Evolutionary conservation across 1,140 invertebrate species (phyloP).

Genomic region (Hylyphantes graminicola): DNA sequence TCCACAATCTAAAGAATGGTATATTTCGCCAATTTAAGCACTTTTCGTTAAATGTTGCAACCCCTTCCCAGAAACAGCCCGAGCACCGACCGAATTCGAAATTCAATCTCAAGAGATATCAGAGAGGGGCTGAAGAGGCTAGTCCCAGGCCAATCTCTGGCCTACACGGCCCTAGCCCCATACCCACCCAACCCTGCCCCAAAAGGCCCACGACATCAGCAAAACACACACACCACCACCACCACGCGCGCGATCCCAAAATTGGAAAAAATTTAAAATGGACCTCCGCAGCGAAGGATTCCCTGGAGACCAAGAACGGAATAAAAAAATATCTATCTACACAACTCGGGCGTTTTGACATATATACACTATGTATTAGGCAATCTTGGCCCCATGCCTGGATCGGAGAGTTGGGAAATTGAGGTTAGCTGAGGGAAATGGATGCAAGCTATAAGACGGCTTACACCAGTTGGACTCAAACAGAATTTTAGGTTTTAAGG

Average conservation of each 20-base stretch:
- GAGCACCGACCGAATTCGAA: slow-evolving; percentile 14
- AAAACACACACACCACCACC: neutral
- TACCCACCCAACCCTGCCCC: neutral
- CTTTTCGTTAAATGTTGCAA: too few relatives aligned
- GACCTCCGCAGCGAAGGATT: slow-evolving; percentile 27
- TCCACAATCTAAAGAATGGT: too few relatives aligned
- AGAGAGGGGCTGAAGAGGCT: neutral
- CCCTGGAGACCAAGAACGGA: slow-evolving; percentile 25
- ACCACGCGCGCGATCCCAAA: slow-evolving; percentile 6
- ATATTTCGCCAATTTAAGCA: too few relatives aligned
- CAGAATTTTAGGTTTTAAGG: too few relatives aligned
- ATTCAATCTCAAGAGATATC: slow-evolving; percentile 33
- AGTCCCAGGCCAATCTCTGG: slow-evolving; percentile 48
- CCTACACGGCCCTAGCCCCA: slow-evolving; percentile 32
- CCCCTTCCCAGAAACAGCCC: too few relatives aligned
- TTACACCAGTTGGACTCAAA: too few relatives aligned
- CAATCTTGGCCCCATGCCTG: slow-evolving; percentile 44
- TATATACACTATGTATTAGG: slow-evolving; percentile 47
- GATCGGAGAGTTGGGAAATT: slow-evolving; percentile 31
- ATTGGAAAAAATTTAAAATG: slow-evolving; percentile 52
- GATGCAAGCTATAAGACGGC: too few relatives aligned
- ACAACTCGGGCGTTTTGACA: neutral
- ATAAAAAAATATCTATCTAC: slow-evolving; percentile 26
- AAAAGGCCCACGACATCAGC: slow-evolving; percentile 36
- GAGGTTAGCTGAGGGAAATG: too few relatives aligned